Evolutionary conservation across 2,797 vertebrate genomes (phyloP), one percentile per base, ranked within the genome.

Genomic region (Centroberyx gerrardi): DNA sequence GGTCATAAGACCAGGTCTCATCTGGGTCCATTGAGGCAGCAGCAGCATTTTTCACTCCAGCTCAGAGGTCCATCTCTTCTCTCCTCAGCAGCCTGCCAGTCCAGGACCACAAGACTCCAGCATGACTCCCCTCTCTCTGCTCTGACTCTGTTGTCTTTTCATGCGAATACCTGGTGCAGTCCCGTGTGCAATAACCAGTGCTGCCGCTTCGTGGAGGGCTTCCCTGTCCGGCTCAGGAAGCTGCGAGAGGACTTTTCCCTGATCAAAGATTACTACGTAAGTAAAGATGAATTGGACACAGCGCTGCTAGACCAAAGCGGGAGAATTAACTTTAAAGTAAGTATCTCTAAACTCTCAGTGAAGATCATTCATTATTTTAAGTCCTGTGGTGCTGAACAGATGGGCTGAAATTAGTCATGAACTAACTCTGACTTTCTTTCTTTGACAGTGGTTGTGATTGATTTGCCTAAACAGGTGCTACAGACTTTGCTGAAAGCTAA

Each of bases 261-360:
- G 65, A 96, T 99, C 46, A 96, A 94, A 87, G 93, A 88, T 28
- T 98, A 96, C 90, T 99, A 97, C 84, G 98, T 99, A 83, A 99
- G 98, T 99, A 94, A 94, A 59, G 96, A 99, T 2, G 92, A 96
- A 0, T 82, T 95, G 9, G 94, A 96, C 49, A 79, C 40, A 9
- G 87, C 95, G 0, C 66, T 99, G 74, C 80, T 99, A 8, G 93
- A 94, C 48, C 72, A 91, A 0, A 93, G 89, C 12, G 76, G 53
- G 91, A 96, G 64, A 74, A 97, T 2, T 95, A 27, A 96, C 15
- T 95, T 99, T 10, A 96, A 96, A 92, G 98, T 99, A 88, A 95
- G 93, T 83, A 46, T 29, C 31, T 17, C 36, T 38, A 38, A 38
- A 38, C 36, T 38, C 1, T 38, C 36, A 38, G 8, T 4, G 0